These are phyloP conservation scores for Rhorus exstirpatorius DNA, from an alignment of 2,888 invertebrate genomes.

Conservation along the genomic window DNA sequence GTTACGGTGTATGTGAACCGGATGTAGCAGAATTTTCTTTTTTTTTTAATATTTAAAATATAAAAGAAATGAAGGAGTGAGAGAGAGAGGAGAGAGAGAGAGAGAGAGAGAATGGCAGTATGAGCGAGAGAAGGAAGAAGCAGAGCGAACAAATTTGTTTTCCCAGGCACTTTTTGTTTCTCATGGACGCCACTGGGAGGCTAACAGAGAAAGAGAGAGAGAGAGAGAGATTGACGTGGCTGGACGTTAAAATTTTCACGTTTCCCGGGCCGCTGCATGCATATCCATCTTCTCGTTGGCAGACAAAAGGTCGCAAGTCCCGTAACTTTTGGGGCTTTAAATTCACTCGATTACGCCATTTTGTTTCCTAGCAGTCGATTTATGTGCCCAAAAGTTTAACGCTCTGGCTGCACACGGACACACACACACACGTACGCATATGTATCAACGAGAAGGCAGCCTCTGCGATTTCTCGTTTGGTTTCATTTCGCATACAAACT, in stretches of 20 bases:
- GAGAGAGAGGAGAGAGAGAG: background rate
- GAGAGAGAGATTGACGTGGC: conserved; percentile 17
- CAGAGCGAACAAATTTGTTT: conserved; percentile 61
- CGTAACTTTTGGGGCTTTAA: background rate
- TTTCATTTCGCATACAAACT: conserved; percentile 54
- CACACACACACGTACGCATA: too few relatives aligned
- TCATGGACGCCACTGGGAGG: conserved; percentile 53
- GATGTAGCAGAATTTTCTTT: conserved; percentile 42
- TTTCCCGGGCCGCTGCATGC: background rate
- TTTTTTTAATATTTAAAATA: conserved; percentile 43
- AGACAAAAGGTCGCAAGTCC: conserved; percentile 12
- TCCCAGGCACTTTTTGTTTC: conserved; percentile 58
- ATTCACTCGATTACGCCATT: background rate
- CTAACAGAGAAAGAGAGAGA: background rate
- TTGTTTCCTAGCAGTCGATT: too few relatives aligned
- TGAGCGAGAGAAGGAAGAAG: too few relatives aligned
- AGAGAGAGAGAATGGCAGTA: too few relatives aligned
- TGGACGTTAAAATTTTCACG: conserved; percentile 60
- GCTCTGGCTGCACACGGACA: too few relatives aligned
- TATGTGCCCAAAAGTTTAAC: conserved; percentile 13
- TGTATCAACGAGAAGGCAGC: conserved; percentile 9
- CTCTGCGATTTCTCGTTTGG: conserved; percentile 39
- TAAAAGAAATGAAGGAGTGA: conserved; percentile 14
- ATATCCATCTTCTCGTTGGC: background rate
- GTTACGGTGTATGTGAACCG: conserved; percentile 17